Conservation (phyloP, 2,888 invertebrate genomes). For the Andrena praecox region DNA sequence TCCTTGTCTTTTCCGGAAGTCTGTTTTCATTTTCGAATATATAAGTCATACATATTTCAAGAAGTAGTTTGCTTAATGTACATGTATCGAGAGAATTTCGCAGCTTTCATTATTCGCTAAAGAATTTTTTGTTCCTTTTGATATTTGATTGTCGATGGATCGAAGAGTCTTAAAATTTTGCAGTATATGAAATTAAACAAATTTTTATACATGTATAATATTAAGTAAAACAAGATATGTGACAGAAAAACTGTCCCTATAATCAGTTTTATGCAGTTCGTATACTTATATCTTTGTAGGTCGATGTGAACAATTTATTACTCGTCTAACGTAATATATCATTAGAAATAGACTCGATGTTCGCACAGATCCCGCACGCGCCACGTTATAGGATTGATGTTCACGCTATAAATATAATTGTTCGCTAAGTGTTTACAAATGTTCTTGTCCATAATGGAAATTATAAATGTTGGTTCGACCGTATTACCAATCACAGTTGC, state of each 20-base stretch:
- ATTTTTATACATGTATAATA: conserved; percentile 14
- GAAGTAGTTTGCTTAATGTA: background rate
- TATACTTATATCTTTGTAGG: conserved; percentile 12
- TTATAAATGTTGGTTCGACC: background rate
- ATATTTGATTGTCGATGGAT: background rate
- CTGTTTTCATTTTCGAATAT: background rate
- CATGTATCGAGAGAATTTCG: background rate
- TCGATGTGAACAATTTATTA: conserved; percentile 13
- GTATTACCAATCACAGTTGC: background rate
- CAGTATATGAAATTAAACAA: background rate
- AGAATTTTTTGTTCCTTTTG: background rate
- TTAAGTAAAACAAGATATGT: conserved; percentile 15
- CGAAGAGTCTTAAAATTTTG: background rate
- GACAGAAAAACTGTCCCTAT: conserved; percentile 15
- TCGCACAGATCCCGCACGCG: conserved; percentile 14
- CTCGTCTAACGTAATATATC: conserved; percentile 14
- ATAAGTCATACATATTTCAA: background rate
- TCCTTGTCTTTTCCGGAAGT: background rate
- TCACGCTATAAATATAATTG: conserved; percentile 21
- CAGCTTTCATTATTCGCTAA: background rate
- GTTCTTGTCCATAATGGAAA: background rate
- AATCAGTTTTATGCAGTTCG: conserved; percentile 13
- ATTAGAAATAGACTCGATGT: conserved; percentile 25
- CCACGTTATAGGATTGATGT: conserved; percentile 3
- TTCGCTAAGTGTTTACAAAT: conserved; percentile 8